phyloP scores from a whole-genome alignment of 2,888 invertebrate genomes.

The Aporophyla lueneburgensis region DNA sequence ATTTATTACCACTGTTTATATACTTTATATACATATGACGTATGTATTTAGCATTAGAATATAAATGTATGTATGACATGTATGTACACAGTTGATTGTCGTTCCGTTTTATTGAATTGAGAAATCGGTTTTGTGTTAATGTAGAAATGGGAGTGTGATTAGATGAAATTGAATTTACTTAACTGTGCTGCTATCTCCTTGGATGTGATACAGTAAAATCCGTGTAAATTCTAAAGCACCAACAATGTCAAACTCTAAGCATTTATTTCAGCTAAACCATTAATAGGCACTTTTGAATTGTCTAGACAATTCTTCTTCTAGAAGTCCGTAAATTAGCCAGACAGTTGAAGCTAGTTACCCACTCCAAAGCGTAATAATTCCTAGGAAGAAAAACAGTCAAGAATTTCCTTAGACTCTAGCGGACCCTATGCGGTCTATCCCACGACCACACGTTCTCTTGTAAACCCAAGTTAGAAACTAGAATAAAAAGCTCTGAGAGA shows the following conservation, averaged over 20 bases:
- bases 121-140: not conserved
- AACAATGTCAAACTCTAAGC: not conserved
- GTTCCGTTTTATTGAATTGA: slow-evolving; percentile 18
- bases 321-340: not conserved
- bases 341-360: not conserved
- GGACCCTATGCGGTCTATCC: too few species aligned
- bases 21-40: slow-evolving; percentile 32
- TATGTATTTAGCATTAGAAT: slow-evolving; percentile 33
- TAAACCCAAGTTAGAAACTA: too few species aligned
- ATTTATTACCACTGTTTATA: slow-evolving; percentile 44
- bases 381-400: too few species aligned
- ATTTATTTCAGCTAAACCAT: not conserved
- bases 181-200: not conserved
- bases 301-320: too few species aligned
- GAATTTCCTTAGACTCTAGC: too few species aligned
- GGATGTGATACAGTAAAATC: not conserved
- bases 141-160: slow-evolving; percentile 3
- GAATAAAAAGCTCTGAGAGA: too few species aligned
- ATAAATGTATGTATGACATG: slow-evolving; percentile 14
- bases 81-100: slow-evolving; percentile 31
- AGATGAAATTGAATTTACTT: not conserved
- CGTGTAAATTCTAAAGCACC: not conserved
- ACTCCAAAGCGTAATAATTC: not conserved
- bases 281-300: not conserved
- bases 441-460: too few species aligned